These are phyloP conservation scores for Papilio aristodemus DNA, from an alignment of 1,140 invertebrate species.

Conservation along the genomic window DNA sequence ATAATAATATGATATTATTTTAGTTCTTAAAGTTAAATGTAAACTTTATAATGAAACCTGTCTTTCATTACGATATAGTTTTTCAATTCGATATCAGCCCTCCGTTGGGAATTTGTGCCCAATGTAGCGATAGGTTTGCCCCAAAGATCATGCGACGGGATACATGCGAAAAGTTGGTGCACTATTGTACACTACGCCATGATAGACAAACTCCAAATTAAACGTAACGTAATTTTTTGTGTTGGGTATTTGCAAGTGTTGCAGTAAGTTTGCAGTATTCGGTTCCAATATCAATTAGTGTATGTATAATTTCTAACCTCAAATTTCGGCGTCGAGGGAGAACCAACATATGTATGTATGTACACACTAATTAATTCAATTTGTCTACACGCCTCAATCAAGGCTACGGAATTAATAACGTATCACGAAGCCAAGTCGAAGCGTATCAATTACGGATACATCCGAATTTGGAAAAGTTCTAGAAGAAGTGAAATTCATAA, in stretches of 20 bases:
- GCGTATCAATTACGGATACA: background rate
- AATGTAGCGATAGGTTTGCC: no score
- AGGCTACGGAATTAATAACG: constrained; percentile 1
- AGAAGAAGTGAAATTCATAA: background rate
- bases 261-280: background rate
- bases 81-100: background rate
- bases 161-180: no score
- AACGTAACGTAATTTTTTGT: background rate
- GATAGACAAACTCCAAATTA: no score
- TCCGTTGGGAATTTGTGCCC: no score
- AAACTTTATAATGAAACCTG: no score
- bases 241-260: background rate
- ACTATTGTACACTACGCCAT: no score
- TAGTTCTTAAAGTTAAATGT: no score
- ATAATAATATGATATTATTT: no score
- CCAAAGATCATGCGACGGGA: no score
- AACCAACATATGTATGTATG: background rate
- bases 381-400: constrained; percentile 2
- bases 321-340: background rate
- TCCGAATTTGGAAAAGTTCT: background rate
- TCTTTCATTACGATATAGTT: no score
- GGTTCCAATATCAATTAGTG: background rate
- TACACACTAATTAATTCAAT: background rate
- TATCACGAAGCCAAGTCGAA: background rate
- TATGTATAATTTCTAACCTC: background rate